A percentile compares a stretch with the other conserved stretches of the same genome.
Evolutionary conservation across 2,888 invertebrate species (phyloP).

Genomic region (Fragum sueziense): DNA sequence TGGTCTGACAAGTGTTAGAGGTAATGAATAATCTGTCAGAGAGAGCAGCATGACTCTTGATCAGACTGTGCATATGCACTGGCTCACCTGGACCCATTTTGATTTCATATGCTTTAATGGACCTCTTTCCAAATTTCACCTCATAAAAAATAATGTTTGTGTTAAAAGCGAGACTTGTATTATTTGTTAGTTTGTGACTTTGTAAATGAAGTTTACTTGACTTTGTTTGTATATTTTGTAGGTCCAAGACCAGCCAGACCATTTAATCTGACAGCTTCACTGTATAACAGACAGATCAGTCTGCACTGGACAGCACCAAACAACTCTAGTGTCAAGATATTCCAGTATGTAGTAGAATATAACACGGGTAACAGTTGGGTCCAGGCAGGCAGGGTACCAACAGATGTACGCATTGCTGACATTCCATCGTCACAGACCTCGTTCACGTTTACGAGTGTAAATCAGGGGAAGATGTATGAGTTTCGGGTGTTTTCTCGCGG

Average conservation of each 20-base stretch:
- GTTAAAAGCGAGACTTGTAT: too few species aligned
- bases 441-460: constrained; percentile 27
- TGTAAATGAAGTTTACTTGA: too few species aligned
- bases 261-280: constrained; percentile 93
- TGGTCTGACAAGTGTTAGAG: too few species aligned
- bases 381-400: constrained; percentile 39
- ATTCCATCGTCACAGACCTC: constrained; percentile 48
- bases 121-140: too few species aligned
- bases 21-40: too few species aligned
- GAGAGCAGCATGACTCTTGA: too few species aligned
- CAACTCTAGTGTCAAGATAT: constrained; percentile 72
- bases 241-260: constrained; percentile 96
- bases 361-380: constrained; percentile 56
- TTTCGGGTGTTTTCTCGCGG: constrained; percentile 72
- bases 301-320: constrained; percentile 85
- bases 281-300: constrained; percentile 94
- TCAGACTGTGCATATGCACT: too few species aligned
- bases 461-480: constrained; percentile 60
- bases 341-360: constrained; percentile 76
- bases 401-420: constrained; percentile 28
- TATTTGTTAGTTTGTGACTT: too few species aligned
- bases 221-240: constrained; percentile 83
- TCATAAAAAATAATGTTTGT: too few species aligned
- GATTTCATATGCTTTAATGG: too few species aligned
- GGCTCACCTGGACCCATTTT: too few species aligned